Evolutionary conservation across 2,113 vertebrate species (phyloP).

Genomic region (Agapornis roseicollis): DNA sequence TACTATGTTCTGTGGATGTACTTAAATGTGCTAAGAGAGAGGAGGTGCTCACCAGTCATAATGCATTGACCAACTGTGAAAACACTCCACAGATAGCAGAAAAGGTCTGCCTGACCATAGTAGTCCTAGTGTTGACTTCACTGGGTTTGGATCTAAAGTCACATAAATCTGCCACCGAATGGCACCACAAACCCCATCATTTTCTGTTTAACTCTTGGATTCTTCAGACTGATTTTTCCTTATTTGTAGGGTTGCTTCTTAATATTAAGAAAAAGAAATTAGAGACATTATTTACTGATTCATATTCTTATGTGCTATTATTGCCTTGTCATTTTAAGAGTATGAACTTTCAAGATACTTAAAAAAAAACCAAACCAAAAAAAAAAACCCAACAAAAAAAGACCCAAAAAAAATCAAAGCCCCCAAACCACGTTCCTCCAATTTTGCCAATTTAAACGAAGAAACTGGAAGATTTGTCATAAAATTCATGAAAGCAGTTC

Average conservation of each 20-base stretch:
- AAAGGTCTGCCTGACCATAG: background rate
- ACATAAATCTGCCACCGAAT: background rate
- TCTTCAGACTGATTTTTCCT: background rate
- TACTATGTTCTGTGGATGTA: background rate
- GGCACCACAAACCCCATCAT: background rate
- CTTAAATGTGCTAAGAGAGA: background rate
- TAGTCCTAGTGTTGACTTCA: background rate
- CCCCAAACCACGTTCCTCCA: background rate
- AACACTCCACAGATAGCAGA: background rate
- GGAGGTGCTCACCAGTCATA: background rate
- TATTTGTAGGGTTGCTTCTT: background rate
- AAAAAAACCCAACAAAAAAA: background rate
- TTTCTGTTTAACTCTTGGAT: background rate
- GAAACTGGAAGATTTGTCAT: background rate
- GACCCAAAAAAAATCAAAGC: too few species aligned
- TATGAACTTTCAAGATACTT: background rate
- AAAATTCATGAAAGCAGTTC: background rate
- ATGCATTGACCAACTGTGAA: rapidly evolving
- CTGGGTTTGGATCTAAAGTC: background rate
- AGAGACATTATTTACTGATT: background rate
- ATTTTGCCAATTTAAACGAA: background rate
- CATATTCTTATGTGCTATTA: background rate
- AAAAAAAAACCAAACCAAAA: background rate
- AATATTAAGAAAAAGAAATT: background rate
- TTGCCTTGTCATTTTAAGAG: background rate